Evolutionary conservation across 2,113 vertebrate species (phyloP).

Genomic region (Antechinus stuartii): DNA sequence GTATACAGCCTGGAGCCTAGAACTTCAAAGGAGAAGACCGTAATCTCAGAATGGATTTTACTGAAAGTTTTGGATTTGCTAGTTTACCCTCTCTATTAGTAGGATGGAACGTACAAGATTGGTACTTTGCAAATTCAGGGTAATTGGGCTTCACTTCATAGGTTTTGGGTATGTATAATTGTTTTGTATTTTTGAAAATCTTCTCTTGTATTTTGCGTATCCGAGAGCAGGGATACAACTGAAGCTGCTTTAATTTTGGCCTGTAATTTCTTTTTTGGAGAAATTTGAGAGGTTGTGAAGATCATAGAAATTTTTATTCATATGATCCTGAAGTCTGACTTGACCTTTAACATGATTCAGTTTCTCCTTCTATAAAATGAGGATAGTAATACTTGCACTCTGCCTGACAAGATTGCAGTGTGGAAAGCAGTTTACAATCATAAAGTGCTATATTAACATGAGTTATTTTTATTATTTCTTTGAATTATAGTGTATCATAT

Average conservation of each 20-base stretch:
- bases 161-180: not conserved
- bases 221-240: not conserved
- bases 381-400: not conserved
- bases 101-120: not conserved
- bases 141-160: not conserved
- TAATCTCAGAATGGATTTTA: not conserved
- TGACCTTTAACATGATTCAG: not conserved
- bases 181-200: not conserved
- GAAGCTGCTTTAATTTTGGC: not conserved
- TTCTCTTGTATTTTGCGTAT: not conserved
- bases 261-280: not conserved
- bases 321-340: not conserved
- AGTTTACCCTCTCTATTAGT: not conserved
- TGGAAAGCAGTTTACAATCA: not conserved
- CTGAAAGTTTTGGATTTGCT: not conserved
- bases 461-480: not conserved
- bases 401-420: not conserved
- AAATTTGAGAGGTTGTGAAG: not conserved
- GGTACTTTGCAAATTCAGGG: not conserved
- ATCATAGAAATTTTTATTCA: not conserved
- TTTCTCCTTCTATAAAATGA: not conserved
- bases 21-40: not conserved
- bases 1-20: not conserved
- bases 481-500: not conserved
- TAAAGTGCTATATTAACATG: not conserved